A percentile compares a stretch with the other conserved stretches of the same genome.
Evolutionary conservation across 2,888 invertebrate genomes (phyloP).

Genomic region (Dryadula phaetusa): DNA sequence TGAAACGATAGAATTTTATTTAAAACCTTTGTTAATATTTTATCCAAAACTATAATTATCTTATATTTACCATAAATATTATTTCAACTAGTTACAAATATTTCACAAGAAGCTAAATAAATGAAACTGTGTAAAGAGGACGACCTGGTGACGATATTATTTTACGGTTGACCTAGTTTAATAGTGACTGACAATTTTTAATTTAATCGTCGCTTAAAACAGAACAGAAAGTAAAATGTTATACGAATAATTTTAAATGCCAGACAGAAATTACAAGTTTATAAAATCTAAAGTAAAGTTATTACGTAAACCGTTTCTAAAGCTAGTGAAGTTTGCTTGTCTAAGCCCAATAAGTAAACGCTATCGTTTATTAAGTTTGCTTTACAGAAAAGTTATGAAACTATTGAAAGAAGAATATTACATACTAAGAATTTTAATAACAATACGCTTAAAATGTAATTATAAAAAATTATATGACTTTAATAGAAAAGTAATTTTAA

Average conservation of each 20-base stretch:
- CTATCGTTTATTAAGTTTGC: conserved; percentile 11
- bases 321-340: conserved; percentile 3
- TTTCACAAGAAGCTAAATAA: conserved; percentile 4
- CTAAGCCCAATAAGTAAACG: conserved; percentile 9
- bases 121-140: neutral
- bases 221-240: neutral
- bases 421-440: neutral
- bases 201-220: neutral
- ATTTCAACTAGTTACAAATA: neutral
- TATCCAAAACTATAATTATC: no score
- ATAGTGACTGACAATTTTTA: neutral
- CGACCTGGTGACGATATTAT: conserved; percentile 1
- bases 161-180: neutral
- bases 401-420: conserved; percentile 2
- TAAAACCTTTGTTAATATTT: no score
- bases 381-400: conserved; percentile 12
- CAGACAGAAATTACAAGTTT: neutral
- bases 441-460: neutral
- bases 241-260: neutral
- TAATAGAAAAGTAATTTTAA: no score
- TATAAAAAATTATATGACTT: neutral
- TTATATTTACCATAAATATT: neutral
- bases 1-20: no score
- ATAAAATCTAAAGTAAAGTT: conserved; percentile 4
- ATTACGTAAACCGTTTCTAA: neutral